These are phyloP conservation scores for Emmelina monodactyla DNA, from an alignment of 2,888 invertebrate species.

Conservation along the genomic window DNA sequence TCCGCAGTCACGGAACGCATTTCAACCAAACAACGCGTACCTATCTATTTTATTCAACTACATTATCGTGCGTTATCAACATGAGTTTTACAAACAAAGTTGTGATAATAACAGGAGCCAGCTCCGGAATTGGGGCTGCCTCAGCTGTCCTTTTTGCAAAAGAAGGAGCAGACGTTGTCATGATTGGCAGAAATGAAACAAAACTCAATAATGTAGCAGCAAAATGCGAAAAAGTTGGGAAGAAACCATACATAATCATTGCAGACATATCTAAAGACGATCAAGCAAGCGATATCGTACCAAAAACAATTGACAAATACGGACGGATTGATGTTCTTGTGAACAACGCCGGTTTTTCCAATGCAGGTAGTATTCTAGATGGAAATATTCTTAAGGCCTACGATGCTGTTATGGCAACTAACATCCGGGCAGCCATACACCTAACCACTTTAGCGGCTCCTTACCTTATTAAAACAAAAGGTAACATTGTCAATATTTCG, in stretches of 20 bases:
- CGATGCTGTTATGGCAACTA: conserved; percentile 20
- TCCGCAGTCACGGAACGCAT: too few species aligned
- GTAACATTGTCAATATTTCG: conserved; percentile 18
- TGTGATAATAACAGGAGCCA: conserved; percentile 25
- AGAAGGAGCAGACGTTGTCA: conserved; percentile 21
- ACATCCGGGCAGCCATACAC: conserved; percentile 19
- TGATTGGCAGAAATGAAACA: conserved; percentile 22
- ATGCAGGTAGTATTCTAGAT: conserved; percentile 12
- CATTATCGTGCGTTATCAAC: too few species aligned
- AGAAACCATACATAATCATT: conserved; percentile 18
- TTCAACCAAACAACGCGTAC: too few species aligned
- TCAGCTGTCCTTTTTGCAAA: conserved; percentile 21
- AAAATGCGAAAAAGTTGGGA: conserved; percentile 16
- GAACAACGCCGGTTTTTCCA: conserved; percentile 24
- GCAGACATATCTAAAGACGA: conserved; percentile 23
- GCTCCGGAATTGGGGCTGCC: conserved; percentile 25
- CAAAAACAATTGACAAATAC: conserved; percentile 20
- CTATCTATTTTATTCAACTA: too few species aligned
- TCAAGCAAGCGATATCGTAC: conserved; percentile 18
- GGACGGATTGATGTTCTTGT: conserved; percentile 26
- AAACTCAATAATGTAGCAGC: conserved; percentile 19
- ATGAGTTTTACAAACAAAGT: conserved; percentile 27
- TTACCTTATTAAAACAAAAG: conserved; percentile 19
- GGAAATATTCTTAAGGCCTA: conserved; percentile 19
- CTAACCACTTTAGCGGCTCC: conserved; percentile 21